These are phyloP conservation scores for Geothlypis trichas DNA, from an alignment of 2,113 vertebrate species.

Conservation along the genomic window DNA sequence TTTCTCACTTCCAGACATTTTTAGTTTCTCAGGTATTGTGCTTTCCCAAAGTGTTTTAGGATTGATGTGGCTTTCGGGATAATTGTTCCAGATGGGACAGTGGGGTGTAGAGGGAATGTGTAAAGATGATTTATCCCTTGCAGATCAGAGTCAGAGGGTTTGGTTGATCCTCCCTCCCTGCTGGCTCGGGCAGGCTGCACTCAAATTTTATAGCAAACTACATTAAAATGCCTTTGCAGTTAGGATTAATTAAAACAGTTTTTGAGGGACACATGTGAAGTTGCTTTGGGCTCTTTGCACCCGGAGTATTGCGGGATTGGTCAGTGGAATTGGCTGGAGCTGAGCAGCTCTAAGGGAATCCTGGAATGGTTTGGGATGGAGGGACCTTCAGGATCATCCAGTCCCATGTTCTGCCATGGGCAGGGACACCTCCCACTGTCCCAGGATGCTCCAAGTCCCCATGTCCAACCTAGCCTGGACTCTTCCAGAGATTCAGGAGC, in stretches of 20 bases:
- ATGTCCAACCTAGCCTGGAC: accelerated
- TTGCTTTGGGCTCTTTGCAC: not conserved
- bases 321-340: not conserved
- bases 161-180: not conserved
- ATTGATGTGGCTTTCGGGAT: not conserved
- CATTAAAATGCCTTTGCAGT: not conserved
- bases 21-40: not conserved
- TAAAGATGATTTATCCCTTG: conserved; percentile 42
- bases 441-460: not conserved
- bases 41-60: not conserved
- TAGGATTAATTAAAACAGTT: not conserved
- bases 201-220: not conserved
- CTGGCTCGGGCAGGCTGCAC: not conserved
- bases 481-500: not conserved
- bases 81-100: conserved; percentile 21
- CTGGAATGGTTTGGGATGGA: not conserved
- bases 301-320: not conserved
- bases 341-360: not conserved
- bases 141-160: not conserved
- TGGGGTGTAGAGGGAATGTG: not conserved
- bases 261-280: not conserved
- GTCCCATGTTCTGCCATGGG: too few species aligned
- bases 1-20: not conserved
- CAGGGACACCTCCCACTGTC: not conserved
- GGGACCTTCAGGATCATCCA: not conserved